Evolutionary conservation across 2,797 vertebrate genomes (phyloP), one percentile per base, ranked within the genome.

Genomic region (Loris lydekkerianus): DNA sequence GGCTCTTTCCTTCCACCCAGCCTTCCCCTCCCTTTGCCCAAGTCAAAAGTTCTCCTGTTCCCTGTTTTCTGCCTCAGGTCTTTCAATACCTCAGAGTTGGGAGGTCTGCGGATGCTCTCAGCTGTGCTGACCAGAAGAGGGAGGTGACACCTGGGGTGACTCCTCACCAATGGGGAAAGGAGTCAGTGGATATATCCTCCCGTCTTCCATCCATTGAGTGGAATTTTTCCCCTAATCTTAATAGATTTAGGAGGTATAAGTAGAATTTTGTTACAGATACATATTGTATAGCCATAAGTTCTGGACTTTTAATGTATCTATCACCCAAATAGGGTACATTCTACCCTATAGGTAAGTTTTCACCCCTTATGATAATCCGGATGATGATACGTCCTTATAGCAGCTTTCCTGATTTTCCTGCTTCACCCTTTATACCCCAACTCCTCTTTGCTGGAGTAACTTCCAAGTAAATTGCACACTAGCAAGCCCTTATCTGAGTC

Each of bases 391-490:
- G 20, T 75, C 56, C 15, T 88, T 75, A n/a, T 4, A 17, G 15
- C 10, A 14, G 3, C 43, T 63, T 76, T 81, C 18, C 60, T 31
- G 18, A 3, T 65, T 77, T 76, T 76, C 40, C 27, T 65, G 25
- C 18, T 7, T 75, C 11, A 29, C 10, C 61, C 17, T 89, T 85
- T 69, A 20, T 5, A n/a, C 43, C 20, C 5, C 7, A 11, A 5
- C 8, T 34, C 9, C 34, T 58, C 43, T 94, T 89, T 78, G n/a
- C 81, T 83, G 29, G 70, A 87, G 69, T 85, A 84, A 76, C 43
- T 67, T 91, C 49, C 40, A 73, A 89, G 78, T 72, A 92, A 94
- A 43, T 56, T 73, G 61, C 43, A 75, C 53, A 69, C 69, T 70
- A 82, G 31, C 31, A 82, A 53, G 53, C 3, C 11, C 58, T 94